Evolutionary conservation across 2,888 invertebrate genomes (phyloP).

Genomic region (Lydus trimaculatus): DNA sequence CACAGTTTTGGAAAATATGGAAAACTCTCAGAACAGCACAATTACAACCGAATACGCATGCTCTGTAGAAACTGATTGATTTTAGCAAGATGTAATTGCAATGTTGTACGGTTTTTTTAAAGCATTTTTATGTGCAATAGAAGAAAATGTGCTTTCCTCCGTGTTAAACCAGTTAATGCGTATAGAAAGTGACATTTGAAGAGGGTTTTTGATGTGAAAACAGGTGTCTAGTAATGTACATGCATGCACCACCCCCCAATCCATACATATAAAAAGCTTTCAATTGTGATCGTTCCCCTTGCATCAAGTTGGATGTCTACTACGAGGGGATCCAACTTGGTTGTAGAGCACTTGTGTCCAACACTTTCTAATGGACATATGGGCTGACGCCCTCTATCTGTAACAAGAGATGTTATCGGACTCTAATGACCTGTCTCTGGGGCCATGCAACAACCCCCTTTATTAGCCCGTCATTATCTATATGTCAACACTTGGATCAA

Average conservation of each 20-base stretch:
- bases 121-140: no score
- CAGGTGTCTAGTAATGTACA: conserved; percentile 27
- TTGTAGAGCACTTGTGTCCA: conserved; percentile 54
- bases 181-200: no score
- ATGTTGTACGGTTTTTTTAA: not conserved
- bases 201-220: conserved; percentile 18
- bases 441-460: conserved; percentile 51
- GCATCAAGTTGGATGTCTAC: not conserved
- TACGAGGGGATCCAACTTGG: not conserved
- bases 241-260: conserved; percentile 17
- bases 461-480: conserved; percentile 58
- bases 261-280: conserved; percentile 21
- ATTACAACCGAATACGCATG: conserved; percentile 14
- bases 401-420: conserved; percentile 60
- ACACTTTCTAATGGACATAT: conserved; percentile 56
- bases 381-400: conserved; percentile 51
- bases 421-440: conserved; percentile 57
- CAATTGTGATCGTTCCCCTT: conserved; percentile 21
- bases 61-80: conserved; percentile 21
- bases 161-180: no score
- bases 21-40: not conserved
- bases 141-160: no score
- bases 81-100: not conserved
- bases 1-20: not conserved
- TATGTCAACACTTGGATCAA: conserved; percentile 54